Evolutionary conservation across 2,888 invertebrate species (phyloP).

Genomic region (Linhomoeus sp.): DNA sequence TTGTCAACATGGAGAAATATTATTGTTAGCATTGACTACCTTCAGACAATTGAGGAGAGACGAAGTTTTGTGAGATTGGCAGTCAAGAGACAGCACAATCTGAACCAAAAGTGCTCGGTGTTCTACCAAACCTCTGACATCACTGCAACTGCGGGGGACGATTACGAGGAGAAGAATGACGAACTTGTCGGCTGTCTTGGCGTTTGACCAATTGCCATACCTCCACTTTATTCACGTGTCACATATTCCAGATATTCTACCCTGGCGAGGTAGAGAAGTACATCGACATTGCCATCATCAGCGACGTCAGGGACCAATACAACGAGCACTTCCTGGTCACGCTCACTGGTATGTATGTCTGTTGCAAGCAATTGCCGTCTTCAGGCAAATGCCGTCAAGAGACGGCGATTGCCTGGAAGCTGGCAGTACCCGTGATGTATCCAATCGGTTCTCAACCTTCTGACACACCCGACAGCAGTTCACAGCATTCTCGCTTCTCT

Average conservation of each 20-base stretch:
- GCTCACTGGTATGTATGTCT: conserved; percentile 30
- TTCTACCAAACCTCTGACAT: conserved; percentile 39
- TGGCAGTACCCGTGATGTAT: too few relatives aligned
- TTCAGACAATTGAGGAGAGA: conserved; percentile 13
- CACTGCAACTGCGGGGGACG: conserved; percentile 37
- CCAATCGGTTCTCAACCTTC: too few relatives aligned
- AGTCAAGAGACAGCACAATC: conserved; percentile 7
- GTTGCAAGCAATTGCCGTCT: too few relatives aligned
- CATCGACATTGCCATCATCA: conserved; percentile 38
- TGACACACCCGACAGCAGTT: too few relatives aligned
- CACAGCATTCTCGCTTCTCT: too few relatives aligned
- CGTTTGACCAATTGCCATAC: too few relatives aligned
- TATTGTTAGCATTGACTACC: neutral
- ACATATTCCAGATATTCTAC: neutral
- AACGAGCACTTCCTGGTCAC: conserved; percentile 42
- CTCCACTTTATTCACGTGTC: too few relatives aligned
- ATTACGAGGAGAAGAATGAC: conserved; percentile 38
- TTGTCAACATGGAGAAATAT: too few relatives aligned
- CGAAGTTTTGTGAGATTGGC: conserved; percentile 9
- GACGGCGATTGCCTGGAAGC: too few relatives aligned
- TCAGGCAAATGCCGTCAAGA: too few relatives aligned
- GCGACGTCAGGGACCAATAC: conserved; percentile 40
- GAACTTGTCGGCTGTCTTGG: too few relatives aligned
- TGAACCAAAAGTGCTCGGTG: conserved; percentile 26
- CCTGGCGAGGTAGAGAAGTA: conserved; percentile 33